phyloP scores from a whole-genome alignment of 2,888 invertebrate species.

The Nomada lathburiana region DNA sequence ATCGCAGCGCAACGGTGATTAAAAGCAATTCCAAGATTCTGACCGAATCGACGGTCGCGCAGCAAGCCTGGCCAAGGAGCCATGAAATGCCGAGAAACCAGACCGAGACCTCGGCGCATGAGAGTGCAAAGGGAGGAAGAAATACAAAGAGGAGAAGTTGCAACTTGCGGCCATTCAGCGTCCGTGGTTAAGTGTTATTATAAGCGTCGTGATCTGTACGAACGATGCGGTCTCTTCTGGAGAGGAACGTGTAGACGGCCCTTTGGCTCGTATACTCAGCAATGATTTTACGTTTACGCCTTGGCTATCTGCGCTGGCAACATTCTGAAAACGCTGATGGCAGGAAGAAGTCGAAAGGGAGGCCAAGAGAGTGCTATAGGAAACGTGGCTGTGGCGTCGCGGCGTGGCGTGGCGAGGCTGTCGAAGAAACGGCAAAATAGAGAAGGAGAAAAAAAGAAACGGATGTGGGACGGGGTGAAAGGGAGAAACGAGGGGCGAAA shows the following conservation, averaged over 20 bases:
- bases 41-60: not conserved
- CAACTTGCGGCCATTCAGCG: conserved; percentile 69
- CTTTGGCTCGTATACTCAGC: conserved; percentile 72
- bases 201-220: conserved; percentile 73
- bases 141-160: conserved; percentile 71
- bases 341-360: conserved; percentile 46
- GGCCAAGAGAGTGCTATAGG: conserved; percentile 8
- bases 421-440: conserved; percentile 18
- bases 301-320: conserved; percentile 69
- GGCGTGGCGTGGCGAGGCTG: conserved; percentile 27
- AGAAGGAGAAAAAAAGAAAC: conserved; percentile 48
- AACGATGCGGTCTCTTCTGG: conserved; percentile 59
- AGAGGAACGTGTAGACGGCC: conserved; percentile 65
- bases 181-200: conserved; percentile 74
- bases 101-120: not conserved
- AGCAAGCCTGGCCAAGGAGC: not conserved
- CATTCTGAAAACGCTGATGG: conserved; percentile 73
- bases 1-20: too few relatives aligned
- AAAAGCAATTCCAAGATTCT: not conserved
- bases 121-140: conserved; percentile 46
- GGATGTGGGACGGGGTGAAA: conserved; percentile 49
- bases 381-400: conserved; percentile 4
- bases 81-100: conserved; percentile 1
- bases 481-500: conserved; percentile 31
- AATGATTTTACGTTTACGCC: conserved; percentile 75